Percentiles rank a stretch among this genome's conserved stretches.
phyloP scores from a whole-genome alignment of 2,888 invertebrate genomes.

The Trypoxylon attenuatum region DNA sequence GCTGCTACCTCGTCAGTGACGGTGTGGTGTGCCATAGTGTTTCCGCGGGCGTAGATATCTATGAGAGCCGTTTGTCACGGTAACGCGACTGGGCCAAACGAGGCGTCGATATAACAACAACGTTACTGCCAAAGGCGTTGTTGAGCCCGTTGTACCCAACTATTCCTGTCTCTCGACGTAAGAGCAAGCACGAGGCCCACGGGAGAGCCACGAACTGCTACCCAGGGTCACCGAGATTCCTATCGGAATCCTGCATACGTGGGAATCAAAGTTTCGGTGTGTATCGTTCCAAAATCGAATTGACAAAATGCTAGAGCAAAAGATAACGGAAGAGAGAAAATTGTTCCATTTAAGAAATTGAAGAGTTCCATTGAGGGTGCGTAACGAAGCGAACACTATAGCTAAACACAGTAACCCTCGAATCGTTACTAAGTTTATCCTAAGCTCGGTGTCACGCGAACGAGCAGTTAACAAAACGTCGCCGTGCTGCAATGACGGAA shows the following conservation, averaged over 20 bases:
- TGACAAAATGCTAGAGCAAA: not conserved
- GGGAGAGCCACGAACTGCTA: not conserved
- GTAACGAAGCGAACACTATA: too few species aligned
- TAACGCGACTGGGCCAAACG: constrained; percentile 61
- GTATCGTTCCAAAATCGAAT: constrained; percentile 18
- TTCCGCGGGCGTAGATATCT: constrained; percentile 29
- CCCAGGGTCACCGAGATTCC: constrained; percentile 7
- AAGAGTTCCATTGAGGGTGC: not conserved
- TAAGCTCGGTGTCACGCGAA: constrained; percentile 54
- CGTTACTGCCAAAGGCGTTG: constrained; percentile 58
- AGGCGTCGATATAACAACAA: constrained; percentile 65
- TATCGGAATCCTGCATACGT: constrained; percentile 20
- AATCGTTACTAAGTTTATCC: constrained; percentile 62
- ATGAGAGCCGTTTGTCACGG: constrained; percentile 58
- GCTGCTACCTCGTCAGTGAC: too few species aligned
- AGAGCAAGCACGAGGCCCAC: not conserved
- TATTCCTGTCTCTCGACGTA: constrained; percentile 20
- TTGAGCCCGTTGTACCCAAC: constrained; percentile 31
- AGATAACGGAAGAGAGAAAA: not conserved
- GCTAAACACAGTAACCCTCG: constrained; percentile 18
- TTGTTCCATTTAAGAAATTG: not conserved
- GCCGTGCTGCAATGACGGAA: constrained; percentile 19
- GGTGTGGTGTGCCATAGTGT: not conserved
- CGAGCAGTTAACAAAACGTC: constrained; percentile 54
- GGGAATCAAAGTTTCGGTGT: constrained; percentile 23